Evolutionary conservation across 2,888 invertebrate species (phyloP), one percentile per base, ranked within the genome.

Genomic region (Anthophora plumipes): DNA sequence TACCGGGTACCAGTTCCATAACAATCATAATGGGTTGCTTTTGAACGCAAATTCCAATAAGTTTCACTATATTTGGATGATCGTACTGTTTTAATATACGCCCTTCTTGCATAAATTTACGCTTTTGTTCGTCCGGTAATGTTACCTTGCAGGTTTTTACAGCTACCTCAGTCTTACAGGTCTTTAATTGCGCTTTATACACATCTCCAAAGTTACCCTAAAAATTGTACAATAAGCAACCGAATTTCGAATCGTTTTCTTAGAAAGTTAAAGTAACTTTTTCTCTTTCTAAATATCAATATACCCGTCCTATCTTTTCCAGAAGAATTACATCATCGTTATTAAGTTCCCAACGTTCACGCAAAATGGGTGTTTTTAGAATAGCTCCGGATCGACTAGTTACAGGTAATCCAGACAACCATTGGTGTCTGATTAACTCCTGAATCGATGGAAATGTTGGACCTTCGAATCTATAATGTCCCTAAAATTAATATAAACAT

Each of bases 1-100:
- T 92, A 97, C 97, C 97, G 87, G 97, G 96, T 60, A 99, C 99
- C 81, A 98, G 95, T 94, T 99, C 99, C 99, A 99, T 99, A 46
- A 99, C 98, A 90, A 99, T 99, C 98, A 99, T 99, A 76, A 99
- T 98, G 0, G 99, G 99, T 90, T 99, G 98, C 91, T 98, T 98
- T 94, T 99, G 99, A 83, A 99, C 99, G 89, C 99, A 99, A 89
- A 99, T 99, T 41, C 99, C 99, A 88, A 99, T 98, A 52, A 99
- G 95, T 91, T 98, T 96, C 50, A 99, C 99, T 85, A 99, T 98
- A 94, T 99, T 99, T 0, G 98, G 98, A 94, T 99, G 99, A 93
- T 98, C 97, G 93, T 99, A 99, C 93, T 98, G 98, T 93, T 99
- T 98, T 17, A 99, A 94, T 87, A 99, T 99, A 86, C 99, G 95